Evolutionary conservation across 30 jellyfish, hydroid and myxozoan species (phyloP).

Genomic region (Hydractinia symbiolongicarpus): DNA sequence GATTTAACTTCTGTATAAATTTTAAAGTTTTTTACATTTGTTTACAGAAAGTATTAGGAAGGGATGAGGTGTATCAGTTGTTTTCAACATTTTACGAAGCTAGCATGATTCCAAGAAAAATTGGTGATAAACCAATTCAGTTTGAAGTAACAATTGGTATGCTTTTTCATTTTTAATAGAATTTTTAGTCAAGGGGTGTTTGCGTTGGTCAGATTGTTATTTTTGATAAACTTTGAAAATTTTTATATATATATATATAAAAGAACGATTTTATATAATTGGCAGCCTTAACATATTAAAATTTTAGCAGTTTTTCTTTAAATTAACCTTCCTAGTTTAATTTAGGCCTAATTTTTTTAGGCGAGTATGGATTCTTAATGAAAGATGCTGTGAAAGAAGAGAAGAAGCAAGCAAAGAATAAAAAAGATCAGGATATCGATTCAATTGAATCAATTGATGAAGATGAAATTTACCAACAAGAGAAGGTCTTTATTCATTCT

Average conservation of each 20-base stretch:
- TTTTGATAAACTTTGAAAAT: neutral
- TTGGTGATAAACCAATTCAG: conserved; percentile 75
- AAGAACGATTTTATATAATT: too few relatives aligned
- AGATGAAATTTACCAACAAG: conserved; percentile 41
- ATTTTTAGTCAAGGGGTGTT: too few relatives aligned
- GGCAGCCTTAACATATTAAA: too few relatives aligned
- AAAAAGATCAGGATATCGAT: conserved; percentile 5
- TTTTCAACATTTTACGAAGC: conserved; percentile 91
- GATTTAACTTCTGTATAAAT: too few relatives aligned
- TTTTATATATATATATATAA: neutral
- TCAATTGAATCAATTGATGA: conserved; percentile 37
- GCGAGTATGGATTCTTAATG: conserved; percentile 74
- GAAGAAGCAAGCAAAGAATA: conserved; percentile 28
- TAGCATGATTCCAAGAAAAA: conserved; percentile 76
- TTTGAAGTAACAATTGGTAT: conserved; percentile 86
- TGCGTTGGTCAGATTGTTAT: neutral
- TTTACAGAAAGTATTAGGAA: conserved; percentile 40
- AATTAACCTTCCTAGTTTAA: too few relatives aligned
- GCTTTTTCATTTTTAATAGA: conserved; percentile 13
- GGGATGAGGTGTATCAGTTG: conserved; percentile 43
- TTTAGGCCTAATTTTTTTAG: conserved; percentile 12
- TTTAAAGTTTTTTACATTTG: neutral
- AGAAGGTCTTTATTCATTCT: conserved; percentile 46
- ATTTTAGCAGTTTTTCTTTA: too few relatives aligned
- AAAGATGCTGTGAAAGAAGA: conserved; percentile 39